Evolutionary conservation across 2,888 invertebrate species (phyloP).

Genomic region (Agrotis ipsilon): DNA sequence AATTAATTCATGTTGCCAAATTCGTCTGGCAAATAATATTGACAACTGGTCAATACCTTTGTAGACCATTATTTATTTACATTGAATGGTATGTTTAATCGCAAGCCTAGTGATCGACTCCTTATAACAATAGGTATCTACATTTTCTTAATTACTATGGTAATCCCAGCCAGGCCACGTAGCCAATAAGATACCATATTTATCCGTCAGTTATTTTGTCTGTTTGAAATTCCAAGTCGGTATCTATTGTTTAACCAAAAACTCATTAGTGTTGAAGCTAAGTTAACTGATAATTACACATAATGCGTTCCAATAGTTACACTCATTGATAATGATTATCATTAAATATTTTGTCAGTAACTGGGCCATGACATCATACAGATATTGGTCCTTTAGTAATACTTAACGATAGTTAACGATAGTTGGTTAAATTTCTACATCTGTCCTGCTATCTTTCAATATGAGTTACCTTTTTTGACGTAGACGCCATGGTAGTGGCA

Average conservation of each 20-base stretch:
- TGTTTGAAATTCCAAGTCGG: conserved; percentile 16
- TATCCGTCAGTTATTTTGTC: not conserved
- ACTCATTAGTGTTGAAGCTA: conserved; percentile 30
- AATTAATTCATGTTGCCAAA: conserved; percentile 11
- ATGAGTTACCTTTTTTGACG: not conserved
- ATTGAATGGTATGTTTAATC: conserved; percentile 11
- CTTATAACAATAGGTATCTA: not conserved
- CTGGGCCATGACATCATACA: conserved; percentile 9
- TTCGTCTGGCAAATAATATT: conserved; percentile 7
- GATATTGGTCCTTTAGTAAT: conserved; percentile 7
- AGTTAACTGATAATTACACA: conserved; percentile 20
- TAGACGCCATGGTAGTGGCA: not conserved
- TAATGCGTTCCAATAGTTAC: conserved; percentile 34
- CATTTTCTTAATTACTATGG: not conserved
- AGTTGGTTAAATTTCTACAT: not conserved
- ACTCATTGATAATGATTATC: conserved; percentile 26
- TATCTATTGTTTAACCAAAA: not conserved
- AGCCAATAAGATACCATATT: not conserved
- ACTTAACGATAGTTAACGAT: too few relatives aligned
- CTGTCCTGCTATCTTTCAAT: not conserved
- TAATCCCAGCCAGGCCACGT: not conserved
- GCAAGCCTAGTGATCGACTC: not conserved
- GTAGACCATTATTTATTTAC: not conserved
- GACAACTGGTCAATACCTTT: not conserved
- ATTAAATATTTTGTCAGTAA: conserved; percentile 14